Evolutionary conservation across 2,888 invertebrate genomes (phyloP).

Genomic region (Julus scandinavius): DNA sequence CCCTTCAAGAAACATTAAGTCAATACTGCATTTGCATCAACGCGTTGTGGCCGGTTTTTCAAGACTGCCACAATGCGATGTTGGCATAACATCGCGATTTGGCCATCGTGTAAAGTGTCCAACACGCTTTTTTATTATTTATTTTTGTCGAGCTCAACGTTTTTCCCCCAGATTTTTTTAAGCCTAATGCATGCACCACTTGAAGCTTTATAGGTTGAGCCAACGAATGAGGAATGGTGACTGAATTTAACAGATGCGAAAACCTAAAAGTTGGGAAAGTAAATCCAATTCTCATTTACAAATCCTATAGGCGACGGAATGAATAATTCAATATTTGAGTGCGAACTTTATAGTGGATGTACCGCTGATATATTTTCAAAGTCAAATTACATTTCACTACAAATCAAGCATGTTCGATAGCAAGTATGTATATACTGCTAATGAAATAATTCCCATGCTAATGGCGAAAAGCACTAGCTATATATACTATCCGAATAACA

Average conservation of each 20-base stretch:
- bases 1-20: neutral
- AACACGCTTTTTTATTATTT: too few relatives aligned
- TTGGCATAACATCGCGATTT: neutral
- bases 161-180: neutral
- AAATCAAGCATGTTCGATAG: neutral
- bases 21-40: neutral
- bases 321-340: constrained; percentile 36
- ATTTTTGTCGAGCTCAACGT: too few relatives aligned
- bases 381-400: neutral
- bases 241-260: neutral
- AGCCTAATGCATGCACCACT: neutral
- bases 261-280: neutral
- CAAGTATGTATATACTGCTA: neutral
- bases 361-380: neutral
- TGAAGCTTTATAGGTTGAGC: neutral
- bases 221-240: neutral
- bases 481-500: neutral
- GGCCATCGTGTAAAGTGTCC: neutral
- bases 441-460: constrained; percentile 11
- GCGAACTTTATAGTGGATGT: neutral
- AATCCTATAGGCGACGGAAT: neutral
- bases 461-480: constrained; percentile 7
- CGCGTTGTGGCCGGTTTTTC: neutral
- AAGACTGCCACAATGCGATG: neutral
- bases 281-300: neutral